Percentiles rank a stretch among this genome's conserved stretches.
Evolutionary conservation across 37 sponge, comb jelly and placozoan genomes (phyloP).

Genomic region (Crambe crambe): DNA sequence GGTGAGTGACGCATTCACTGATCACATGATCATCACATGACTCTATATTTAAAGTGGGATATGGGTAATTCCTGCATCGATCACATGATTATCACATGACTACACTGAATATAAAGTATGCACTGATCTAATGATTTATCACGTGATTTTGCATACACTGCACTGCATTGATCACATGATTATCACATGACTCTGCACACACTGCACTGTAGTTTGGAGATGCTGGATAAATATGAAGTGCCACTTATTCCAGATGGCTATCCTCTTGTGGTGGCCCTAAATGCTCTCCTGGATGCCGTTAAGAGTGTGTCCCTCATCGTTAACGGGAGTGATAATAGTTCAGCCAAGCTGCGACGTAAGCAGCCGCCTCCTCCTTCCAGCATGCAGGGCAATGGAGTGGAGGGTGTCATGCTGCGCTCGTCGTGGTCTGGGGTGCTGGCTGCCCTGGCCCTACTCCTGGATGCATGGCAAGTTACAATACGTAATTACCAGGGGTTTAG

Average conservation of each 20-base stretch:
- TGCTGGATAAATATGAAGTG: constrained; percentile 84
- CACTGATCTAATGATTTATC: too few species aligned
- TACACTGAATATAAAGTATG: too few species aligned
- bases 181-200: too few species aligned
- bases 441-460: constrained; percentile 82
- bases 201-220: constrained; percentile 70
- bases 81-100: too few species aligned
- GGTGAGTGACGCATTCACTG: constrained; percentile 46
- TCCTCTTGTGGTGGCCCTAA: constrained; percentile 73
- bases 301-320: constrained; percentile 60
- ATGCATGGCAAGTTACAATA: constrained; percentile 57
- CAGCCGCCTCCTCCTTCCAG: constrained; percentile 1
- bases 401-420: constrained; percentile 60
- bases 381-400: constrained; percentile 27
- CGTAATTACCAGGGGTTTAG: neutral
- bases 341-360: neutral
- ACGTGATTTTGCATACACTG: too few species aligned
- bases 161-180: too few species aligned
- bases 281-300: constrained; percentile 67
- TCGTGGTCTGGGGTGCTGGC: constrained; percentile 91
- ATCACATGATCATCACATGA: too few species aligned
- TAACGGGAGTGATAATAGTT: neutral
- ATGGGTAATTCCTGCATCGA: too few species aligned
- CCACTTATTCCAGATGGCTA: constrained; percentile 74
- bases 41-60: too few species aligned